These are phyloP conservation scores for Epinephelus moara DNA, from an alignment of 2,113 vertebrate genomes.

Conservation along the genomic window DNA sequence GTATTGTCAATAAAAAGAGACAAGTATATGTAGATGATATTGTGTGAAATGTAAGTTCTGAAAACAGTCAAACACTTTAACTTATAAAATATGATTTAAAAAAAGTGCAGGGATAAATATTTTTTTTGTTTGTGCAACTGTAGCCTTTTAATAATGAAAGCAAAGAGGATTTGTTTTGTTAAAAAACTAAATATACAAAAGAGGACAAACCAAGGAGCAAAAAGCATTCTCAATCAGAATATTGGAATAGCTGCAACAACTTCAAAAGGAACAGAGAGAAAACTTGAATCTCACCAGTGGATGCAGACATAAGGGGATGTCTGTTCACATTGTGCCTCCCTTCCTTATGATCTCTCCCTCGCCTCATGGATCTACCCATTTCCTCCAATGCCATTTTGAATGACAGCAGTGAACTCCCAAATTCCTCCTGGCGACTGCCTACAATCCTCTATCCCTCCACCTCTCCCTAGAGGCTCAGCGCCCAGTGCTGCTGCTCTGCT, in stretches of 20 bases:
- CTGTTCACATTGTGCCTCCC: slow-evolving; percentile 3
- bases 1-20: background rate
- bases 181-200: slow-evolving; percentile 17
- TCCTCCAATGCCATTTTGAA: slow-evolving; percentile 41
- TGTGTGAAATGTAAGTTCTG: background rate
- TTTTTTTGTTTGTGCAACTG: background rate
- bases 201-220: slow-evolving; percentile 11
- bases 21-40: background rate
- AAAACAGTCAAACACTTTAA: background rate
- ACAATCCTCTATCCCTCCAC: slow-evolving; percentile 25
- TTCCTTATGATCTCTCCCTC: slow-evolving; percentile 22
- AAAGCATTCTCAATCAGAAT: slow-evolving; percentile 31
- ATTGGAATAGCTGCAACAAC: background rate
- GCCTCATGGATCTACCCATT: slow-evolving; percentile 21
- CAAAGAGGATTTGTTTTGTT: slow-evolving; percentile 5
- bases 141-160: background rate
- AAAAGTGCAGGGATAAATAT: background rate
- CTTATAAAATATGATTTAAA: too few species aligned
- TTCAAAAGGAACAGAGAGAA: slow-evolving; percentile 10
- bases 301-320: background rate
- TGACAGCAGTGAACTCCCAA: slow-evolving; percentile 41
- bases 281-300: slow-evolving; percentile 18
- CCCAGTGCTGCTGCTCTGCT: background rate
- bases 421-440: slow-evolving; percentile 45
- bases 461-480: slow-evolving; percentile 37